Evolutionary conservation across 2,113 vertebrate genomes (phyloP).

Genomic region (Heterocephalus glaber): DNA sequence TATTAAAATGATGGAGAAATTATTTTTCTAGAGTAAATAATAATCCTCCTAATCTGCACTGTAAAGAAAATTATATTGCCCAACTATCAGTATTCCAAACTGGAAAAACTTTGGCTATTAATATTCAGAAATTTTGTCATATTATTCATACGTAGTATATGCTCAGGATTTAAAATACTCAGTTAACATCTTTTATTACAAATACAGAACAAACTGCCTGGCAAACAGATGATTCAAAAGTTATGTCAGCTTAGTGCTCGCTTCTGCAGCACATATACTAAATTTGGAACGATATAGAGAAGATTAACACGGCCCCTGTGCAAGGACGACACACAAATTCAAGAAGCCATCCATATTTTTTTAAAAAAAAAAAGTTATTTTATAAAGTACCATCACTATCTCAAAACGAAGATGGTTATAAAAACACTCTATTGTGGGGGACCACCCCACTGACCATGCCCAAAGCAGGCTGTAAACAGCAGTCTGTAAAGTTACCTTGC

Average conservation of each 20-base stretch:
- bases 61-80: neutral
- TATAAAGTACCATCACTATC: neutral
- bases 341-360: too few species aligned
- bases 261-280: too few species aligned
- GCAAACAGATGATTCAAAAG: neutral
- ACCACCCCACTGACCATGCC: too few species aligned
- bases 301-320: too few species aligned
- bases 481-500: too few species aligned
- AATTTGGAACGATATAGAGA: too few species aligned
- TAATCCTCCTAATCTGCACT: neutral
- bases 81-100: neutral
- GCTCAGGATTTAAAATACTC: conserved; percentile 28
- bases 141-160: neutral
- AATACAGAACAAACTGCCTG: neutral
- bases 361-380: neutral
- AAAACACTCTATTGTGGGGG: conserved; percentile 32
- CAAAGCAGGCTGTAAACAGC: too few species aligned
- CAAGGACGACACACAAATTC: too few species aligned
- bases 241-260: neutral
- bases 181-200: conserved; percentile 18
- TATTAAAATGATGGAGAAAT: neutral
- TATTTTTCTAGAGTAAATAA: conserved; percentile 19
- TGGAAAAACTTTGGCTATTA: conserved; percentile 5
- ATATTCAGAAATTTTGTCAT: neutral
- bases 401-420: conserved; percentile 16